A percentile compares a stretch with the other conserved stretches of the same genome.
Evolutionary conservation across 2,797 vertebrate genomes (phyloP).

Genomic region (Coendou prehensilis): DNA sequence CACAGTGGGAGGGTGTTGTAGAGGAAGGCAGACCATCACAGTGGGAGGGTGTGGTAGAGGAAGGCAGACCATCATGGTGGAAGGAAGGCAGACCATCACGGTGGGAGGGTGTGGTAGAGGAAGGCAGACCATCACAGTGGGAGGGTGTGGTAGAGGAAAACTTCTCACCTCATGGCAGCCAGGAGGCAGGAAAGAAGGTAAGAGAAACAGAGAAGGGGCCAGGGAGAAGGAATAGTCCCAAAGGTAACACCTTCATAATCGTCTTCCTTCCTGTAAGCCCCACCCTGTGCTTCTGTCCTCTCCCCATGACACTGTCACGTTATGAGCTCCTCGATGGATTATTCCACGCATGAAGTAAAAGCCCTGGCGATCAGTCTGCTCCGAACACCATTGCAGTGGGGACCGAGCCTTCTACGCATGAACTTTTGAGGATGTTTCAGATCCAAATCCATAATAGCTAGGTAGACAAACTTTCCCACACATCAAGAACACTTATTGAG

Average conservation of each 20-base stretch:
- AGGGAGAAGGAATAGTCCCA: neutral
- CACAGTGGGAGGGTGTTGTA: neutral
- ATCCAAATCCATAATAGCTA: neutral
- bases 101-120: neutral
- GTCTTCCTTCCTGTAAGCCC: neutral
- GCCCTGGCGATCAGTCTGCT: neutral
- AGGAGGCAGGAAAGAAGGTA: neutral
- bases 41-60: neutral
- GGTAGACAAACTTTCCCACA: neutral
- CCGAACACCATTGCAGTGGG: neutral
- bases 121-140: too few relatives aligned
- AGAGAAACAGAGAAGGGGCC: neutral
- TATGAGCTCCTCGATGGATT: neutral
- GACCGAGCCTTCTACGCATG: neutral
- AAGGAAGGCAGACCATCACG: too few relatives aligned
- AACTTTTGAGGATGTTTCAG: neutral
- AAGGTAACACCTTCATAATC: neutral
- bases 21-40: too few relatives aligned
- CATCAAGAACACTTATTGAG: neutral
- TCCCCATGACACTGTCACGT: neutral
- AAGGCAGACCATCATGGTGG: too few relatives aligned
- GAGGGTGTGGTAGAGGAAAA: neutral
- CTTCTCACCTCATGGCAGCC: neutral
- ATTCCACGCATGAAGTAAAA: neutral
- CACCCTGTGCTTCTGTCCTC: too few relatives aligned